Evolutionary conservation across 2,797 vertebrate genomes (phyloP), one percentile per base, ranked within the genome.

Genomic region (Peromyscus attwateri): DNA sequence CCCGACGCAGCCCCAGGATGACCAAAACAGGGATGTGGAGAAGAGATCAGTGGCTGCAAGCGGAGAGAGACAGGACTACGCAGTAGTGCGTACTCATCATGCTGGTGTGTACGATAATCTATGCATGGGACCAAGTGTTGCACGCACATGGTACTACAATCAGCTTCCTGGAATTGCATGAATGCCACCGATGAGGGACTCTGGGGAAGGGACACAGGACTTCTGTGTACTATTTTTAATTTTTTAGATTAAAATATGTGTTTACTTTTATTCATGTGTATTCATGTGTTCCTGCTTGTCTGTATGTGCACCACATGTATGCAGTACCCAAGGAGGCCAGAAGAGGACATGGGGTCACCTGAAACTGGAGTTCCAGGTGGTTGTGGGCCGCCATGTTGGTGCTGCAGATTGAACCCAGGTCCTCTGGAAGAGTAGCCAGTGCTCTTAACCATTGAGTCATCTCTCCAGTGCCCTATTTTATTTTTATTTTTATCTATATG

Each of bases 71-170:
- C 25, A 49, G 21, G 13, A 55, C 70, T n/a, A 66, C 4, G 17
- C 27, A 31, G 46, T 0, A 37, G 23, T 2, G 34, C 12, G 13
- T 13, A 17, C 46, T 21, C 66, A 37, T 29, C 46, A 71, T 13
- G 55, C 27, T 43, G 23, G 25, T 29, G 40, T 60, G 9, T 27
- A 3, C 1, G 23, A 34, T 4, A 40, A 43, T 29, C 27, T 31
- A 27, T 19, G 29, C 1, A 0, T 43, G 68, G 27, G 68, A 82
- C 21, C n/a, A 29, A 37, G 43, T 10, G 60, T 55, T 55, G 52
- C 14, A 55, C 1, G 1, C 23, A 4, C n/a, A 19, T 0, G 17
- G n/a, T 8, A 57, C 27, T 19, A 66, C 27, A 8, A 17, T n/a
- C 52, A 75, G 75, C 16, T 64, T 94, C 77, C 84, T 46, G n/a